phyloP scores from a whole-genome alignment of 2,888 invertebrate genomes.

The Agrochola lychnidis region DNA sequence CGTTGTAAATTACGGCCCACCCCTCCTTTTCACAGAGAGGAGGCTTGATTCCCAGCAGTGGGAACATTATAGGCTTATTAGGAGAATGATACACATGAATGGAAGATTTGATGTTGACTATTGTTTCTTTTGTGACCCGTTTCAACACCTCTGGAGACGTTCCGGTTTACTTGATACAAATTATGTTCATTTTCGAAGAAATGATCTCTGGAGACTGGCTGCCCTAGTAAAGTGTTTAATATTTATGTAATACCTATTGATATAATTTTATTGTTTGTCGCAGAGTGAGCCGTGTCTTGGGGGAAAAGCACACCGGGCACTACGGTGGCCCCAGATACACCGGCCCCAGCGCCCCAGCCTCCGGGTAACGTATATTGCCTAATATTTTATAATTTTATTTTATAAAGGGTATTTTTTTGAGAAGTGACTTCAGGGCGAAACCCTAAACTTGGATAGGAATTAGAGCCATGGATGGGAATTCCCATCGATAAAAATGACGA shows the following conservation, averaged over 20 bases:
- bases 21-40: too few relatives aligned
- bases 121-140: not conserved
- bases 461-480: not conserved
- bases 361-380: conserved; percentile 79
- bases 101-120: not conserved
- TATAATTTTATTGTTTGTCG: conserved; percentile 26
- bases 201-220: not conserved
- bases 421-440: not conserved
- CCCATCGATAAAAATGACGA: too few relatives aligned
- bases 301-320: conserved; percentile 89
- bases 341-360: conserved; percentile 89
- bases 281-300: conserved; percentile 90
- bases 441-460: not conserved
- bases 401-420: not conserved
- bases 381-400: not conserved
- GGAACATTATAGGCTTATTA: too few relatives aligned
- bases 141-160: not conserved
- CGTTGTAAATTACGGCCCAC: too few relatives aligned
- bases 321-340: conserved; percentile 90
- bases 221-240: not conserved
- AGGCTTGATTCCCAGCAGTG: too few relatives aligned
- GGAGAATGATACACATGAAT: too few relatives aligned
- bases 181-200: not conserved
- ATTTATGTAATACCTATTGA: not conserved
- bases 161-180: not conserved